Conservation (phyloP, 2,888 invertebrate species). For the Microdon myrmicae region DNA sequence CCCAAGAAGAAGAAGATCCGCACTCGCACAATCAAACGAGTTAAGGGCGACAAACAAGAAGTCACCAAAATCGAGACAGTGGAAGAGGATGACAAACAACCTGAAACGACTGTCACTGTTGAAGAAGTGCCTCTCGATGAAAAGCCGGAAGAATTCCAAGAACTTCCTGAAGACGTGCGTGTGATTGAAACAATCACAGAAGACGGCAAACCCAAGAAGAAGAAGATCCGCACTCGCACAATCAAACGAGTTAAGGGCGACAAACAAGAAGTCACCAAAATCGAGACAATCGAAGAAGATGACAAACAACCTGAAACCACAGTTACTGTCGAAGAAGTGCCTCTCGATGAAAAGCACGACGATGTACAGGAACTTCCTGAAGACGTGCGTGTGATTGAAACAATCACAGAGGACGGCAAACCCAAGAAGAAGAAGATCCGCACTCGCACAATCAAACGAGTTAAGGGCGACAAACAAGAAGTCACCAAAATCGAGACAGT, state of each 20-base stretch:
- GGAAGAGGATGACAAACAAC: conserved; percentile 18
- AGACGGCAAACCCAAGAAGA: conserved; percentile 18
- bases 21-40: conserved; percentile 17
- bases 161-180: conserved; percentile 16
- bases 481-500: conserved; percentile 33
- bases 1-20: conserved; percentile 17
- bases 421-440: conserved; percentile 27
- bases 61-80: conserved; percentile 22
- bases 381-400: conserved; percentile 15
- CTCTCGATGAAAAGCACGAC: conserved; percentile 22
- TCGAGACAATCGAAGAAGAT: conserved; percentile 30
- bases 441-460: conserved; percentile 27
- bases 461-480: conserved; percentile 33
- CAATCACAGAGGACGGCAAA: conserved; percentile 23
- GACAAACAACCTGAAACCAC: conserved; percentile 30
- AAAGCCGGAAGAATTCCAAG: conserved; percentile 2
- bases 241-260: conserved; percentile 31
- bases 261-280: conserved; percentile 34
- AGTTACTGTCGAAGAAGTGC: conserved; percentile 23
- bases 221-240: conserved; percentile 20
- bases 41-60: conserved; percentile 19
- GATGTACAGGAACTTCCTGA: conserved; percentile 20
- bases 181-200: conserved; percentile 7
- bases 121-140: conserved; percentile 15
- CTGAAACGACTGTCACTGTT: conserved; percentile 16